A percentile compares a stretch with the other conserved stretches of the same genome.
phyloP scores from a whole-genome alignment of 2,113 vertebrate genomes.

The Dinomys branickii region DNA sequence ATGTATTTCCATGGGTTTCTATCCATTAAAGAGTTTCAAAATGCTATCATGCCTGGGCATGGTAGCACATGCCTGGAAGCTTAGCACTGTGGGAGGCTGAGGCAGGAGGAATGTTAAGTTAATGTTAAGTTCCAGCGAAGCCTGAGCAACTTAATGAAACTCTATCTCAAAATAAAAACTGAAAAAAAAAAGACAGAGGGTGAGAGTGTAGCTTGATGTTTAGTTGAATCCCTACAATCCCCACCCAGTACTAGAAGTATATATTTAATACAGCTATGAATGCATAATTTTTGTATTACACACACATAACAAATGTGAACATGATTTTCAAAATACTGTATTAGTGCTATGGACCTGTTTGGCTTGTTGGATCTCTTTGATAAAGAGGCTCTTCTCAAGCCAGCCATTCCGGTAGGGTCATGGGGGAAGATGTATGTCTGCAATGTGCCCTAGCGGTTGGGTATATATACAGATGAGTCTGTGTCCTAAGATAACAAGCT shows the following conservation, averaged over 20 bases:
- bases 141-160: neutral
- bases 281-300: neutral
- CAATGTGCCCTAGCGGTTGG: neutral
- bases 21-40: neutral
- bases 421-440: neutral
- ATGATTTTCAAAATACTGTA: slow-evolving; percentile 11
- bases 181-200: neutral
- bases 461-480: neutral
- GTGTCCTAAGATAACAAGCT: neutral
- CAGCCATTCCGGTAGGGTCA: neutral
- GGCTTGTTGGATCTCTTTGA: neutral
- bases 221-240: too few species aligned
- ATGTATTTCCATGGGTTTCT: neutral
- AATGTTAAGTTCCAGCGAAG: neutral
- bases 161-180: neutral
- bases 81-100: neutral
- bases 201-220: neutral
- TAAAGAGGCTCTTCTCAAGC: neutral
- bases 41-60: neutral
- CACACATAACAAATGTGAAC: neutral
- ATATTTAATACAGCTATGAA: neutral
- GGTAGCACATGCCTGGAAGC: neutral
- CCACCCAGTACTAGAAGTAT: neutral
- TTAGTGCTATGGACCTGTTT: neutral
- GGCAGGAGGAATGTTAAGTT: neutral